Evolutionary conservation across 2,888 invertebrate genomes (phyloP).

Genomic region (Idaea dimidiata): DNA sequence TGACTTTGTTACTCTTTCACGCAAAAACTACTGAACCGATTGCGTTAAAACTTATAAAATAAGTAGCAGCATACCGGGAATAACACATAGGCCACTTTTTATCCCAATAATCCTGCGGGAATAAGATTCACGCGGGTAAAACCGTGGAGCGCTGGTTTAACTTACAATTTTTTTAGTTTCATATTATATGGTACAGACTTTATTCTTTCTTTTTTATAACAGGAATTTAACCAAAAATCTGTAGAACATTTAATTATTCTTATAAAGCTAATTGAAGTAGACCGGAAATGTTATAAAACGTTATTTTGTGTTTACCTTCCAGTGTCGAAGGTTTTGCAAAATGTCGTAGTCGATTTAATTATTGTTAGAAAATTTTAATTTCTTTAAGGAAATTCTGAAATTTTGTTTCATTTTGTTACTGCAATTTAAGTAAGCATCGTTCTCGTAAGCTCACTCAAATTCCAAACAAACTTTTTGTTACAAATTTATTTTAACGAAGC

Average conservation of each 20-base stretch:
- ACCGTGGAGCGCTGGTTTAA: too few relatives aligned
- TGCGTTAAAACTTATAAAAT: too few relatives aligned
- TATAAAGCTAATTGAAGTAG: neutral
- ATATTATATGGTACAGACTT: too few relatives aligned
- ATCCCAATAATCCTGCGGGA: too few relatives aligned
- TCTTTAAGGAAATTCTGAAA: slow-evolving; percentile 20
- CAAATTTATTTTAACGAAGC: slow-evolving; percentile 11
- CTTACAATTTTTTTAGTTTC: too few relatives aligned
- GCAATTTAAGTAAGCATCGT: neutral
- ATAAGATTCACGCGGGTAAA: too few relatives aligned
- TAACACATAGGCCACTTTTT: too few relatives aligned
- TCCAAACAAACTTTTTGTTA: slow-evolving; percentile 9
- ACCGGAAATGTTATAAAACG: neutral
- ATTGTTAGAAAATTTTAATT: slow-evolving; percentile 2
- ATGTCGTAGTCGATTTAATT: neutral
- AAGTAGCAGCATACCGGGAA: too few relatives aligned
- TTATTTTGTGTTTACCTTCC: neutral
- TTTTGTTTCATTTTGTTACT: slow-evolving; percentile 20
- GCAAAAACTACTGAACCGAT: too few relatives aligned
- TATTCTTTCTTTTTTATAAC: neutral
- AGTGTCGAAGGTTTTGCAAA: neutral
- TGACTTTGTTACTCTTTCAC: too few relatives aligned
- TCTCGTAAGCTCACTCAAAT: neutral
- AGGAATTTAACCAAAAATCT: neutral
- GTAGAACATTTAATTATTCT: neutral